Conservation (phyloP, 2,888 invertebrate genomes). For the Sminthurinus aureus region DNA sequence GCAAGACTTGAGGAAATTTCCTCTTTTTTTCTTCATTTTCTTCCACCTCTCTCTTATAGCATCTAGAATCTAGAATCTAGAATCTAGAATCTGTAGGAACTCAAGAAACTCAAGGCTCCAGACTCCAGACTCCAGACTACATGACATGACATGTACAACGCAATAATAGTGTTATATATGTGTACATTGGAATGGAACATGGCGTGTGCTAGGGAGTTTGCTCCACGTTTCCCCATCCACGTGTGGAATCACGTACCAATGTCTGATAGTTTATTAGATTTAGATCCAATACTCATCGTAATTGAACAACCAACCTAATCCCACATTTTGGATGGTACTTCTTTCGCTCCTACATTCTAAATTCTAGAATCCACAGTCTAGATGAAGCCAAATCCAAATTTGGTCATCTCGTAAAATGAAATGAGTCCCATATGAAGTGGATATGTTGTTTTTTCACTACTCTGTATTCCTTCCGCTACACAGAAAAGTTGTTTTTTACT, state of each 20-base stretch:
- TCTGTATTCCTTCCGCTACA: too few relatives aligned
- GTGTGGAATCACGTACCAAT: neutral
- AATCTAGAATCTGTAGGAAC: too few relatives aligned
- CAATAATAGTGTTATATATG: too few relatives aligned
- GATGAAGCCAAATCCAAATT: neutral
- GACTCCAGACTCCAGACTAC: too few relatives aligned
- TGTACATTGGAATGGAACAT: too few relatives aligned
- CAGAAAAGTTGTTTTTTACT: too few relatives aligned
- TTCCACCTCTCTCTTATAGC: neutral
- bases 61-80: too few relatives aligned
- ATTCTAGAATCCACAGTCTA: too few relatives aligned
- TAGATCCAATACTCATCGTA: neutral
- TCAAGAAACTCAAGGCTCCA: too few relatives aligned
- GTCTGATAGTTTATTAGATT: constrained; percentile 1
- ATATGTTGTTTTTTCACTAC: neutral
- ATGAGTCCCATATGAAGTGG: neutral
- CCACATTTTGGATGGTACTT: neutral
- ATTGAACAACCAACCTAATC: neutral
- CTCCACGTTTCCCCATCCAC: neutral
- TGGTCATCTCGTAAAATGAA: neutral
- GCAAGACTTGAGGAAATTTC: neutral
- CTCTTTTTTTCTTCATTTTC: neutral
- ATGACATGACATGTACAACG: too few relatives aligned
- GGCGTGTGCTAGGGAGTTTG: too few relatives aligned
- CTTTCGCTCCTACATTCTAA: neutral